phyloP scores from a whole-genome alignment of 2,888 invertebrate genomes.

The Drosophila tripunctata region DNA sequence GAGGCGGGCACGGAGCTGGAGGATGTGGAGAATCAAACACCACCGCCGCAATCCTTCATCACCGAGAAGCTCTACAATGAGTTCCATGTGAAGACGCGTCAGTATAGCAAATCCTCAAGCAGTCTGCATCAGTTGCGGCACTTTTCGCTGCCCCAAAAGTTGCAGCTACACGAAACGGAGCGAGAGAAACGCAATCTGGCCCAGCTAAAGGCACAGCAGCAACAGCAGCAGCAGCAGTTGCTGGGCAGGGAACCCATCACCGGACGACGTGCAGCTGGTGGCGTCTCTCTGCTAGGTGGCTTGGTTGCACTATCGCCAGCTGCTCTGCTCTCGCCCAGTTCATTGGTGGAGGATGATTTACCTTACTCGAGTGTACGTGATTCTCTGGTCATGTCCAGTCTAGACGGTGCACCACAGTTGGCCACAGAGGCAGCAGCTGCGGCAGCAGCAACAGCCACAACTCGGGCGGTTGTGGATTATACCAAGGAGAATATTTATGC shows the following conservation, averaged over 20 bases:
- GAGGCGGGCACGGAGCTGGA: slow-evolving; percentile 82
- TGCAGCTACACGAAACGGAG: slow-evolving; percentile 86
- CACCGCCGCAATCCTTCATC: slow-evolving; percentile 87
- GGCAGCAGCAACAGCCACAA: slow-evolving; percentile 43
- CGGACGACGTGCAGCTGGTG: slow-evolving; percentile 78
- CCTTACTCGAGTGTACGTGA: slow-evolving; percentile 90
- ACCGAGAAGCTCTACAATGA: slow-evolving; percentile 89
- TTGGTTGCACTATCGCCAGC: slow-evolving; percentile 45
- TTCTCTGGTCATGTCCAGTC: slow-evolving; percentile 85
- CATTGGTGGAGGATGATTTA: slow-evolving; percentile 86
- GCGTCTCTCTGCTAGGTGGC: slow-evolving; percentile 73
- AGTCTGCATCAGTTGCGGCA: slow-evolving; percentile 85
- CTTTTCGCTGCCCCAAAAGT: slow-evolving; percentile 83
- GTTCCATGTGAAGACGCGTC: slow-evolving; percentile 89
- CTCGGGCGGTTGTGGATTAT: slow-evolving; percentile 75
- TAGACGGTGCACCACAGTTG: slow-evolving; percentile 54
- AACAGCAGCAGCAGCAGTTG: slow-evolving; percentile 48
- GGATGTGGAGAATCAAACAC: slow-evolving; percentile 79
- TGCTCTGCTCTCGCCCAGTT: slow-evolving; percentile 61
- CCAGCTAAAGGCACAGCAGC: slow-evolving; percentile 61
- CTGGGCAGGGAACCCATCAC: slow-evolving; percentile 75
- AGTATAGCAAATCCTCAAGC: slow-evolving; percentile 87
- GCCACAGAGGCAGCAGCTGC: slow-evolving; percentile 21
- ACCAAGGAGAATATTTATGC: slow-evolving; percentile 89
- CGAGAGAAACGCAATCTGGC: slow-evolving; percentile 82